Evolutionary conservation across 2,888 invertebrate species (phyloP).

Genomic region (Melolontha melolontha): DNA sequence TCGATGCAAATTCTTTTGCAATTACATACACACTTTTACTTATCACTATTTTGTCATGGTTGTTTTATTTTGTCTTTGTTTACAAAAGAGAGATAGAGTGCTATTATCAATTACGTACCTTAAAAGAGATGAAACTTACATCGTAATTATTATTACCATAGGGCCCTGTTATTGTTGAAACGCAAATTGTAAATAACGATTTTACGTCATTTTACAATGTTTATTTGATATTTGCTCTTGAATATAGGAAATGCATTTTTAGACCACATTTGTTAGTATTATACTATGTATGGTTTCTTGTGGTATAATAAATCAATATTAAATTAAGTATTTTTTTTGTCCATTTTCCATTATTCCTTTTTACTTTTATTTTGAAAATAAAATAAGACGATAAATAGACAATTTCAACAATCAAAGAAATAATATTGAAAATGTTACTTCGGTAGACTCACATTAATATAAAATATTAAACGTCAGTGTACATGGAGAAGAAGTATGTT

Average conservation of each 20-base stretch:
- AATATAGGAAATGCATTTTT: slow-evolving; percentile 36
- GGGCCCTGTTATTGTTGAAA: slow-evolving; percentile 21
- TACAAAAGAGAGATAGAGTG: too few species aligned
- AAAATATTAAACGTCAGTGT: too few species aligned
- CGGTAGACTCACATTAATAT: background rate
- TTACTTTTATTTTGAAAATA: too few species aligned
- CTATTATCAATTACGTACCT: too few species aligned
- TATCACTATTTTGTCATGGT: too few species aligned
- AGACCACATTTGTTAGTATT: slow-evolving; percentile 33
- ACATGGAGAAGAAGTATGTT: too few species aligned
- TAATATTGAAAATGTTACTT: too few species aligned
- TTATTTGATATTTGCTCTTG: slow-evolving; percentile 31
- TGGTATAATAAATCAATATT: slow-evolving; percentile 31
- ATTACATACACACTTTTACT: slow-evolving; percentile 3
- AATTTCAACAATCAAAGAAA: too few species aligned
- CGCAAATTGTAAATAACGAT: slow-evolving; percentile 7
- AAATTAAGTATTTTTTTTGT: slow-evolving; percentile 12
- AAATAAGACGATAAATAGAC: too few species aligned
- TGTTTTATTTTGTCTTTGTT: too few species aligned
- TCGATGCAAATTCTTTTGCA: slow-evolving; percentile 2
- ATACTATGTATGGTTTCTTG: slow-evolving; percentile 39
- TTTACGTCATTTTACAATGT: slow-evolving; percentile 12
- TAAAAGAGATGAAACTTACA: too few species aligned
- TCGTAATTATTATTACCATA: slow-evolving; percentile 8
- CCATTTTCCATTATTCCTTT: background rate